Base-by-base conservation (phyloP, 2,797 vertebrate genomes). In the Hippopotamyrus pictus region DNA sequence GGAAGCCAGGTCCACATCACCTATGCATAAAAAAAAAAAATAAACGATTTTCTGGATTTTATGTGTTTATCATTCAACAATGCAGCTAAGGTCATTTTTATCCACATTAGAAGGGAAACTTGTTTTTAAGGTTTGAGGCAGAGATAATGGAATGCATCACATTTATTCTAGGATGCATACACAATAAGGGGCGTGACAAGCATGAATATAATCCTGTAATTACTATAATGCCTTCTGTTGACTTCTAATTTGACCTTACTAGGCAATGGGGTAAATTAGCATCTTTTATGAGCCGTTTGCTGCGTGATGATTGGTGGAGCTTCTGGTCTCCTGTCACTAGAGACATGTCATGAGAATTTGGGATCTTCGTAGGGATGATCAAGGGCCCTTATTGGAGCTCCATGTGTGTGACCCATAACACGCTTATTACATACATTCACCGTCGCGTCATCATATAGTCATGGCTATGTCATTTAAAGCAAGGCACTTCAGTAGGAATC, bases 1-100 rank as follows among this genome's bases (percentile, higher is more conserved):
- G 82, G 41, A 89, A 54, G 19, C 25, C 48, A 33, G 48, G 50
- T 53, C 29, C 22, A 51, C 84, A 59, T 59, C 53, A 41, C 29
- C 3, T 87, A 41, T 17, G 50, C 53, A 41, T 8, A n/a, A 87
- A 76, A 25, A 37, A 50, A 59, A 88, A 48, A 41, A 14, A 33
- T 11, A 88, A 88, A 88, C 91, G 92, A 93, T 50, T 87, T 25
- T 22, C 84, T 90, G 33, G 33, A 57, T 87, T 87, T 37, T 87
- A 11, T 57, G 29, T 19, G 14, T 85, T 17, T 29, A 86, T 86
- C 84, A 29, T 53, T 51, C 22, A 50, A 53, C 0, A 4, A 48
- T 46, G 44, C 46, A 8, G n/a, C 82, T 22, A n/a, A 48, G 44
- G 48, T 53, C 22, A 54, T 82, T 82, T 53, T 46, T 46, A 84